Evolutionary conservation across 2,113 vertebrate genomes (phyloP).

Genomic region (Pseudopodoces humilis): DNA sequence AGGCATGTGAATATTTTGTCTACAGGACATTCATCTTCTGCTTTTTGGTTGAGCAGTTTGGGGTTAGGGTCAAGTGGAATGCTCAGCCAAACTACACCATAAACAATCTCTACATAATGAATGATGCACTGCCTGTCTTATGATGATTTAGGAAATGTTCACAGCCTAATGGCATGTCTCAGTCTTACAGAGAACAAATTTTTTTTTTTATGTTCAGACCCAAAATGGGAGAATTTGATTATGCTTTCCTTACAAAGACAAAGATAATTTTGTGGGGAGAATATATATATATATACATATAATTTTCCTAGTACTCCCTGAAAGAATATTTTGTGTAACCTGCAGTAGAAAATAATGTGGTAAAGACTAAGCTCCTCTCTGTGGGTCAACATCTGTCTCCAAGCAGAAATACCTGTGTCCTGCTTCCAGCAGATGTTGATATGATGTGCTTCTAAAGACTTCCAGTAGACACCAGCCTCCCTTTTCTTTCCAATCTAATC

Average conservation of each 20-base stretch:
- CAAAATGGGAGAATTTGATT: background rate
- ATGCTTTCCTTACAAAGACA: background rate
- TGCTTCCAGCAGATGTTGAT: background rate
- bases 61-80: background rate
- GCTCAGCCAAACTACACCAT: background rate
- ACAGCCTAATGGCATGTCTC: background rate
- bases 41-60: background rate
- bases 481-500: background rate
- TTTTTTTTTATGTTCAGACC: background rate
- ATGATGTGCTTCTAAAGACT: background rate
- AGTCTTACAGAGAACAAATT: background rate
- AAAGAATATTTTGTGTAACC: background rate
- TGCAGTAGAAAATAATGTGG: background rate
- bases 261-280: background rate
- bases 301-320: background rate
- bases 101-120: background rate
- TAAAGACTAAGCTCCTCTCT: background rate
- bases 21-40: background rate
- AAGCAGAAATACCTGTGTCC: background rate
- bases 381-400: background rate
- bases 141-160: background rate
- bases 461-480: background rate
- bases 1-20: background rate
- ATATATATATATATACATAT: background rate
- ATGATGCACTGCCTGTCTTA: background rate